phyloP scores from a whole-genome alignment of 2,113 vertebrate species.

The Psilopogon haemacephalus region DNA sequence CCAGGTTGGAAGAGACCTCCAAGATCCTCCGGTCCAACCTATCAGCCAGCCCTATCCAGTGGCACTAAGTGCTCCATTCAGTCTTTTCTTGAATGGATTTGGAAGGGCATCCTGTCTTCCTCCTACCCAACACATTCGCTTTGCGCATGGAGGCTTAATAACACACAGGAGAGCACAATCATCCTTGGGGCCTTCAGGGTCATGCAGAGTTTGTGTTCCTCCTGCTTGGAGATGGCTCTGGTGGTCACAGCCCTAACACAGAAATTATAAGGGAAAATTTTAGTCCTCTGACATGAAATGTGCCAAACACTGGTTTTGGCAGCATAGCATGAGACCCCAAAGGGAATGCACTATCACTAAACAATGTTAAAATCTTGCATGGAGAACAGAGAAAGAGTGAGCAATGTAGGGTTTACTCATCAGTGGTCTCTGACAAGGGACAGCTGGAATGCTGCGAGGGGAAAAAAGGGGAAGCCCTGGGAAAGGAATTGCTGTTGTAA shows the following conservation, averaged over 20 bases:
- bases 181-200: neutral
- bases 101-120: rapidly evolving
- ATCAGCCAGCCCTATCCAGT: too few species aligned
- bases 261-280: neutral
- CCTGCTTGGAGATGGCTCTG: neutral
- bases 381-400: neutral
- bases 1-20: too few species aligned
- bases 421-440: neutral
- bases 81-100: too few species aligned
- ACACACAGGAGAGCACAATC: rapidly evolving
- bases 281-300: neutral
- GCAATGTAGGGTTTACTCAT: neutral
- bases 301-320: neutral
- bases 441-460: neutral
- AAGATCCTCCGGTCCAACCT: too few species aligned
- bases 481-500: neutral
- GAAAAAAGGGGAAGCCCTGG: neutral
- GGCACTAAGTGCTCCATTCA: too few species aligned
- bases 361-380: neutral
- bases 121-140: rapidly evolving
- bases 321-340: neutral
- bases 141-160: neutral
- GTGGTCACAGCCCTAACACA: neutral
- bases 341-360: neutral
- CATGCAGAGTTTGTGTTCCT: neutral